Evolutionary conservation across 2,797 vertebrate genomes (phyloP).

Genomic region (Myotis vivesi): DNA sequence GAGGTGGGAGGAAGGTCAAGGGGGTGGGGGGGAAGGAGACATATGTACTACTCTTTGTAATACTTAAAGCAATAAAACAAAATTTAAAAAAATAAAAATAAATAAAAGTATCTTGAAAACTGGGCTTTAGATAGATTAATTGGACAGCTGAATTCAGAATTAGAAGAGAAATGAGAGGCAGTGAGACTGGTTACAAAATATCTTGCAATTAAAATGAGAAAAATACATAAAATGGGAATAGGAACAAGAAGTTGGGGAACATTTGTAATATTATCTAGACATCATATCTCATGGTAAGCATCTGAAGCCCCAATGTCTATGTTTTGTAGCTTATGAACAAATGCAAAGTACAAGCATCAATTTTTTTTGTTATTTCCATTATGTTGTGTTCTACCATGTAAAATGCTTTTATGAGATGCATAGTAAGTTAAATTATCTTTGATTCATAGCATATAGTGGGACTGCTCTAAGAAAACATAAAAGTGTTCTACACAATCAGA

Average conservation of each 20-base stretch:
- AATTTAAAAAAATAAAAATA: no score
- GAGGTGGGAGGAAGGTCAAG: no score
- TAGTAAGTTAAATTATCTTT: slow-evolving; percentile 4
- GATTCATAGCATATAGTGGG: neutral
- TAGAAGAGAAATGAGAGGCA: neutral
- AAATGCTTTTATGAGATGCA: neutral
- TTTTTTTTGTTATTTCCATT: neutral
- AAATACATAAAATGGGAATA: neutral
- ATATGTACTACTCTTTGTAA: no score
- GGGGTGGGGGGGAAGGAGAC: no score
- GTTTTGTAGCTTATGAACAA: neutral
- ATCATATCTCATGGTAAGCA: neutral
- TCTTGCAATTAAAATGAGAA: neutral
- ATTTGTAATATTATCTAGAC: neutral
- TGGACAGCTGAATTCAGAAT: neutral
- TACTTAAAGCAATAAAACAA: no score
- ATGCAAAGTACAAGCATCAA: neutral
- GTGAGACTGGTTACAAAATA: neutral
- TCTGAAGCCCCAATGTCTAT: neutral
- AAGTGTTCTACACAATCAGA: neutral
- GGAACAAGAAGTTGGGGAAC: neutral
- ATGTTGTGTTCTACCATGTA: neutral
- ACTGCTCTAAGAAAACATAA: neutral
- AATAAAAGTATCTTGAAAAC: neutral
- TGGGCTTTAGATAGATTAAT: neutral